A percentile compares a stretch with the other conserved stretches of the same genome.
Conservation (phyloP, 2,888 invertebrate species). For the Cosmorhoe ocellata region DNA sequence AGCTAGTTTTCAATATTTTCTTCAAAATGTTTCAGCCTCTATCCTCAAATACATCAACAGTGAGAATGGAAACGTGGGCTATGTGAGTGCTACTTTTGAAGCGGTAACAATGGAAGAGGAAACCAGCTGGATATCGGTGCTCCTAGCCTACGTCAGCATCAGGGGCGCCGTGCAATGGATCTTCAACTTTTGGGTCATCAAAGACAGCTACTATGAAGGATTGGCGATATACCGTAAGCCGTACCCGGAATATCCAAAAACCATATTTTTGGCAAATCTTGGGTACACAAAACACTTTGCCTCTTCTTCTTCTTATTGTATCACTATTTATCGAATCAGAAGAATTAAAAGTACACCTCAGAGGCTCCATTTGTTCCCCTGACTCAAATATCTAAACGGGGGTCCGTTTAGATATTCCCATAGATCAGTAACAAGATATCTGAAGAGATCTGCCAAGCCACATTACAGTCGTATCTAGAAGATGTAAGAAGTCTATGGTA, state of each 20-base stretch:
- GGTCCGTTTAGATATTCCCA: too few relatives aligned
- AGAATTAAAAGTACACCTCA: too few relatives aligned
- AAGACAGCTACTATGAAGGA: conserved; percentile 64
- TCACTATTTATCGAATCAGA: too few relatives aligned
- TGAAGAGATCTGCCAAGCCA: too few relatives aligned
- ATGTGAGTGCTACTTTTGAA: conserved; percentile 36
- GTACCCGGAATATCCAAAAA: not conserved
- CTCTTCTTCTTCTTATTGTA: too few relatives aligned
- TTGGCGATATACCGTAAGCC: conserved; percentile 52
- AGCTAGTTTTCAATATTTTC: not conserved
- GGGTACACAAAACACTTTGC: too few relatives aligned
- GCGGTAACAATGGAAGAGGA: conserved; percentile 37
- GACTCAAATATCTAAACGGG: too few relatives aligned
- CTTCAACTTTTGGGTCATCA: conserved; percentile 68
- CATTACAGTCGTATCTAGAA: too few relatives aligned
- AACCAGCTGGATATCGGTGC: conserved; percentile 66
- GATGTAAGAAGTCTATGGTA: too few relatives aligned
- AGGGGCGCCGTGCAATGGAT: conserved; percentile 67
- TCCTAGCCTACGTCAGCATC: conserved; percentile 59
- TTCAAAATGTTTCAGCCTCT: conserved; percentile 32
- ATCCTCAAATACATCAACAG: conserved; percentile 47
- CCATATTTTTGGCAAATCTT: too few relatives aligned
- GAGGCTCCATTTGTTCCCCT: too few relatives aligned
- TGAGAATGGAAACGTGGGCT: conserved; percentile 28
- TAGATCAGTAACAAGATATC: too few relatives aligned